These are phyloP conservation scores for Acromyrmex charruanus DNA, from an alignment of 1,140 invertebrate genomes.

Conservation along the genomic window DNA sequence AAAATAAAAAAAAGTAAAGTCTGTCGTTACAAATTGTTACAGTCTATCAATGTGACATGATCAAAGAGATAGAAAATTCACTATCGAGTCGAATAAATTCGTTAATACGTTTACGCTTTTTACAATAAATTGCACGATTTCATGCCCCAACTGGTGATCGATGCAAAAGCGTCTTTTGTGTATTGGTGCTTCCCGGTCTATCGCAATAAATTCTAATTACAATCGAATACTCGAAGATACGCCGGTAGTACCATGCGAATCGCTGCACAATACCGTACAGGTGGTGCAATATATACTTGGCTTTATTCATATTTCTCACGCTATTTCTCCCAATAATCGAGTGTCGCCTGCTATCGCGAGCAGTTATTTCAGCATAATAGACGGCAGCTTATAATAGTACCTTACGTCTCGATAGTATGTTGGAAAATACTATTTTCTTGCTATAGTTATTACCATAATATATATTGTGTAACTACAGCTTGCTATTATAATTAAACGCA, in stretches of 20 bases:
- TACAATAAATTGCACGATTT: constrained; percentile 41
- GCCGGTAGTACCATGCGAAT: constrained; percentile 51
- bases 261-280: constrained; percentile 35
- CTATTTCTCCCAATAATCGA: constrained; percentile 77
- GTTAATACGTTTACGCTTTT: constrained; percentile 41
- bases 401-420: constrained; percentile 43
- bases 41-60: constrained; percentile 5
- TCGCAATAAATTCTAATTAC: constrained; percentile 67
- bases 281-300: constrained; percentile 42
- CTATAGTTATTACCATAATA: constrained; percentile 10
- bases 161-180: constrained; percentile 4
- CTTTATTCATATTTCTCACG: constrained; percentile 77
- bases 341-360: constrained; percentile 71
- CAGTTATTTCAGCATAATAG: constrained; percentile 68
- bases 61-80: constrained; percentile 9
- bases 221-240: constrained; percentile 22
- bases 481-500: background rate
- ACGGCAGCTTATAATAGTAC: constrained; percentile 29
- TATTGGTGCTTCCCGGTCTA: background rate
- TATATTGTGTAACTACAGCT: background rate
- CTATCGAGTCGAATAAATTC: constrained; percentile 13
- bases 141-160: background rate
- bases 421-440: constrained; percentile 3
- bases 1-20: constrained; percentile 4
- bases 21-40: constrained; percentile 8